These are phyloP conservation scores for Leptobrachium leishanense DNA, from an alignment of 2,113 vertebrate species.

Conservation along the genomic window DNA sequence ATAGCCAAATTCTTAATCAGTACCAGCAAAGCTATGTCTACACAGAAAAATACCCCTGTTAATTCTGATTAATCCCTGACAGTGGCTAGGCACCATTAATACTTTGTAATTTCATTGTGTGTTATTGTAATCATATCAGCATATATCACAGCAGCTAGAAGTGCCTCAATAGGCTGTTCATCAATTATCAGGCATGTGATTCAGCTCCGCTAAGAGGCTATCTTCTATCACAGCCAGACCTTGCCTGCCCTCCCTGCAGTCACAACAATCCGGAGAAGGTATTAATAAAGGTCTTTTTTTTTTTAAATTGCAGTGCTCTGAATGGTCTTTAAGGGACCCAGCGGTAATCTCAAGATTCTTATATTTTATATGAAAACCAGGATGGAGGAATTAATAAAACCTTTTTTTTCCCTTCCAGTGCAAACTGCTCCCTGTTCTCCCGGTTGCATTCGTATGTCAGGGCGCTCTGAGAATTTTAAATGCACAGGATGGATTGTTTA, in stretches of 20 bases:
- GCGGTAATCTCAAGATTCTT: slow-evolving; percentile 85
- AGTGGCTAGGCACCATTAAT: slow-evolving; percentile 78
- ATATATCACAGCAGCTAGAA: slow-evolving; percentile 72
- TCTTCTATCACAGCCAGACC: slow-evolving; percentile 80
- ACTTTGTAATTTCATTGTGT: slow-evolving; percentile 81
- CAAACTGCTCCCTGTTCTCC: slow-evolving; percentile 78
- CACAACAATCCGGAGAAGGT: slow-evolving; percentile 79
- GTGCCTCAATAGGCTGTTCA: slow-evolving; percentile 71
- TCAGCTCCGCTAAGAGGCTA: slow-evolving; percentile 69
- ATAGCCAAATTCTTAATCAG: slow-evolving; percentile 78
- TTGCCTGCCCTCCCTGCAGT: slow-evolving; percentile 72
- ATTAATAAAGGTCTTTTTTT: slow-evolving; percentile 85
- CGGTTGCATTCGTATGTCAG: slow-evolving; percentile 79
- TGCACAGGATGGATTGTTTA: slow-evolving; percentile 88
- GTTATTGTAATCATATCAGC: slow-evolving; percentile 80
- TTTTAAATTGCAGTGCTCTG: slow-evolving; percentile 81
- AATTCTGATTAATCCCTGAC: slow-evolving; percentile 81
- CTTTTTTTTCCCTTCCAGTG: slow-evolving; percentile 65
- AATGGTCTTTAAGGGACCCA: slow-evolving; percentile 84
- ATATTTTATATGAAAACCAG: slow-evolving; percentile 81
- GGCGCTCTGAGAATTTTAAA: slow-evolving; percentile 86
- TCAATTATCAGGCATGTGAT: slow-evolving; percentile 77
- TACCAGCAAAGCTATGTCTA: slow-evolving; percentile 75
- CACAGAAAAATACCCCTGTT: slow-evolving; percentile 70
- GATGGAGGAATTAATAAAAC: slow-evolving; percentile 86